These are phyloP conservation scores for Brachyistius frenatus DNA, from an alignment of 2,113 vertebrate species.

Conservation along the genomic window DNA sequence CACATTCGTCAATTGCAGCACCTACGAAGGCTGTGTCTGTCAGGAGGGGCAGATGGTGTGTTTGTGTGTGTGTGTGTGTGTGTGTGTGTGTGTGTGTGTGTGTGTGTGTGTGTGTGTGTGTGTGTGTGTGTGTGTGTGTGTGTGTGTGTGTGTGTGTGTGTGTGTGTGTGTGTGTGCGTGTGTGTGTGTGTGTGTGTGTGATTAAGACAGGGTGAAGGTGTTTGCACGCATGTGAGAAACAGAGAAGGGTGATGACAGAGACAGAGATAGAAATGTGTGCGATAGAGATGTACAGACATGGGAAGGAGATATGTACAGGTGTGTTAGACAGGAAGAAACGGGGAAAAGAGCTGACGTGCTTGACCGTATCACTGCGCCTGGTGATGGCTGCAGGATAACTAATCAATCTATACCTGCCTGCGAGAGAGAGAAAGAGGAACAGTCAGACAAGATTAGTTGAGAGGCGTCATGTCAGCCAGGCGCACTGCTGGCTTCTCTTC, in stretches of 20 bases:
- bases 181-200: conserved; percentile 24
- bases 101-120: conserved; percentile 16
- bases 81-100: conserved; percentile 24
- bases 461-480: conserved; percentile 48
- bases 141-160: conserved; percentile 29
- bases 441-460: conserved; percentile 65
- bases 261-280: conserved; percentile 54
- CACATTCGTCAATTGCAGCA: conserved; percentile 76
- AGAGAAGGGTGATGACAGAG: conserved; percentile 59
- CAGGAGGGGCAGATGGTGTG: conserved; percentile 66
- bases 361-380: conserved; percentile 31
- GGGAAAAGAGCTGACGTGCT: conserved; percentile 1
- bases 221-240: conserved; percentile 37
- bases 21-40: conserved; percentile 67
- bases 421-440: conserved; percentile 19
- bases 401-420: conserved; percentile 75
- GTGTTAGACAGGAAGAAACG: conserved; percentile 48
- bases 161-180: conserved; percentile 2
- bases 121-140: conserved; percentile 27
- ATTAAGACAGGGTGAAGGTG: conserved; percentile 26
- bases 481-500: conserved; percentile 30
- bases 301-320: conserved; percentile 64
- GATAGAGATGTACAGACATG: conserved; percentile 68
- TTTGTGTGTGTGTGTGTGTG: conserved; percentile 33
- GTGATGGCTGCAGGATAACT: conserved; percentile 72